Evolutionary conservation across 2,113 vertebrate genomes (phyloP).

Genomic region (Typhlomys cinereus): DNA sequence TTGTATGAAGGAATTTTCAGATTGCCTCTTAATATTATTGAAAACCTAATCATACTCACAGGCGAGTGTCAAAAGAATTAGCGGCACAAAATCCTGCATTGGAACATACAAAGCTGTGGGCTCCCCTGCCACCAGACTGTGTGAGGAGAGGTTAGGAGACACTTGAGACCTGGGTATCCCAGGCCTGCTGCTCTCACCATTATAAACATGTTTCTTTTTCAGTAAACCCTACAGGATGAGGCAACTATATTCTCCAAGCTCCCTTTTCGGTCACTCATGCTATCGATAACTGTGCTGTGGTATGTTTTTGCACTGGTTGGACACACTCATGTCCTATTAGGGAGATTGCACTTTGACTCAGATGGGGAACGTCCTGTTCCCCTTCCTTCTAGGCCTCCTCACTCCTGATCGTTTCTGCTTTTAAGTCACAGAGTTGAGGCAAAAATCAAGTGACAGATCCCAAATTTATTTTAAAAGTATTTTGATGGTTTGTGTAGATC

Average conservation of each 20-base stretch:
- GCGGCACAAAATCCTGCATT: not conserved
- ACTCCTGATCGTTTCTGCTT: constrained; percentile 2
- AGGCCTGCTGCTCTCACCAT: constrained; percentile 59
- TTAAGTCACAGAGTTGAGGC: constrained; percentile 44
- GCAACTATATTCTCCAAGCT: constrained; percentile 62
- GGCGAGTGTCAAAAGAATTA: not conserved
- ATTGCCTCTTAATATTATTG: not conserved
- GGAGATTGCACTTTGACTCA: not conserved
- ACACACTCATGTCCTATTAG: not conserved
- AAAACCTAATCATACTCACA: not conserved
- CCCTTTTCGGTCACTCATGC: constrained; percentile 75
- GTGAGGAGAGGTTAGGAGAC: constrained; percentile 47
- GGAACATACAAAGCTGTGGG: constrained; percentile 20
- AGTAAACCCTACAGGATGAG: constrained; percentile 63
- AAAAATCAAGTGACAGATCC: constrained; percentile 59
- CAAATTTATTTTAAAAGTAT: constrained; percentile 60
- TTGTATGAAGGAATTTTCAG: constrained; percentile 12
- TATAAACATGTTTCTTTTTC: constrained; percentile 72
- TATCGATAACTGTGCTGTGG: constrained; percentile 62
- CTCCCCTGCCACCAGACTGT: not conserved
- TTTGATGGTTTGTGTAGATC: constrained; percentile 59
- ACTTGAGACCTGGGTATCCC: constrained; percentile 45
- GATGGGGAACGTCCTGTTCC: not conserved
- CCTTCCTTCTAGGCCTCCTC: constrained; percentile 3
- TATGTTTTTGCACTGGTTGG: constrained; percentile 56